These are phyloP conservation scores for Azemiops feae DNA, from an alignment of 2,113 vertebrate species.

Conservation along the genomic window DNA sequence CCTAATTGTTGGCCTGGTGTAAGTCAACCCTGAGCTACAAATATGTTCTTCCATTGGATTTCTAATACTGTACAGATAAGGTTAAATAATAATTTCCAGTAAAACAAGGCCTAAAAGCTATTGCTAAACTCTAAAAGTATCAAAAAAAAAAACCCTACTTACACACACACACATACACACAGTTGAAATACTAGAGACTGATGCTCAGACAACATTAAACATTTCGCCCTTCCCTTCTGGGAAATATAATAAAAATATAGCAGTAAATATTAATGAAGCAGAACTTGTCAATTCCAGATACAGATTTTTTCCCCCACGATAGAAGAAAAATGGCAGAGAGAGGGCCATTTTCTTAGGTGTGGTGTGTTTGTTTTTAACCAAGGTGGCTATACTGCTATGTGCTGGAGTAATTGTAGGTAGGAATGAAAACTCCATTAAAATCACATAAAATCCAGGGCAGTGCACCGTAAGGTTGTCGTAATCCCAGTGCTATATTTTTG, in stretches of 20 bases:
- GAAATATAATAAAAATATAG: slow-evolving; percentile 21
- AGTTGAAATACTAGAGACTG: neutral
- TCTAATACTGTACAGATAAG: neutral
- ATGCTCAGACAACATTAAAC: neutral
- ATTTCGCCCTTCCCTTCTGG: neutral
- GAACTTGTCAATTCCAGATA: slow-evolving; percentile 3
- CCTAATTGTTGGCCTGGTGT: neutral
- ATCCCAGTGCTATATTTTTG: slow-evolving; percentile 37
- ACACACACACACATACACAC: too few relatives aligned
- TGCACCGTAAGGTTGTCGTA: slow-evolving; percentile 40
- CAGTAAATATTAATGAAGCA: neutral
- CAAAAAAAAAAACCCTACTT: neutral
- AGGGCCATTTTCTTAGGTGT: neutral
- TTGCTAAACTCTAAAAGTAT: neutral
- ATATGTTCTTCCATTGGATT: neutral
- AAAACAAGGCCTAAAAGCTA: neutral
- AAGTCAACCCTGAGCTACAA: neutral
- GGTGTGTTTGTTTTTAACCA: slow-evolving; percentile 7
- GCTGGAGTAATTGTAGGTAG: slow-evolving; percentile 39
- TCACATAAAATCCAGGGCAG: slow-evolving; percentile 47
- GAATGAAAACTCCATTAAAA: slow-evolving; percentile 40
- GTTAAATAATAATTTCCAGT: neutral
- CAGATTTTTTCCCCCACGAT: neutral
- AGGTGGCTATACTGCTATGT: slow-evolving; percentile 43
- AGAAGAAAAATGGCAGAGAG: neutral